Base-by-base conservation (phyloP, 2,113 vertebrate species). In the Tringa solitaria region DNA sequence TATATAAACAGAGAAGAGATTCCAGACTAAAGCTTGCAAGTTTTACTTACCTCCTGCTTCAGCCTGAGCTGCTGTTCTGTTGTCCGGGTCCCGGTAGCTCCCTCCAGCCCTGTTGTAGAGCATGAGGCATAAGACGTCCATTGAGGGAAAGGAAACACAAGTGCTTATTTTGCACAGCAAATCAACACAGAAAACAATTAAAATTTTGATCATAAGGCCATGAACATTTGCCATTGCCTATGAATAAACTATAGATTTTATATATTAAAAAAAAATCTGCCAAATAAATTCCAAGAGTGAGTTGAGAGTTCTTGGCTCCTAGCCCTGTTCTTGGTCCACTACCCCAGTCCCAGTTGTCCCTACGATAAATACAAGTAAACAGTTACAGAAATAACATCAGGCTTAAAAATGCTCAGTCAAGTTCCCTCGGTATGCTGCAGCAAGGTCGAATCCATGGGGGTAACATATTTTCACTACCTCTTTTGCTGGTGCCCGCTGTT, bases 351-450 rank as follows among this genome's bases (percentile, higher is more conserved):
- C 37, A 43, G n/a, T 28, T 75, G 80, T 81, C 74, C 56, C 35
- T 89, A 37, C 19, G 30, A 88, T 72, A 93, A 87, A 92, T 41
- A 74, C 60, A 61, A 91, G n/a, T 28, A 83, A 90, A 80, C 41
- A 57, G 74, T n/a, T 93, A 61, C 53, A 90, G 74, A 82, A 93
- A 83, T 87, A 95, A 87, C 84, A 96, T 4, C 50, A 54, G 37
- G 69, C 32, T 92, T 87, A 57, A 87, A 90, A 82, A 75, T 53
- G 70, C 60, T 81, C 73, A 69, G 27, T 37, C 43, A 45, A 45
- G n/a, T 75, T 84, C 70, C 73, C 67, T 84, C 18, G 2, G 53
- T 32, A 15, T 45, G 54, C 54, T 89, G 81, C 5, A 6, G 89
- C 84, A 90, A 89, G 65, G 65, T 87, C 22, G 0, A 68, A 82